These are phyloP conservation scores for Andrena hattorfiana DNA, from an alignment of 2,888 invertebrate genomes.

Conservation along the genomic window DNA sequence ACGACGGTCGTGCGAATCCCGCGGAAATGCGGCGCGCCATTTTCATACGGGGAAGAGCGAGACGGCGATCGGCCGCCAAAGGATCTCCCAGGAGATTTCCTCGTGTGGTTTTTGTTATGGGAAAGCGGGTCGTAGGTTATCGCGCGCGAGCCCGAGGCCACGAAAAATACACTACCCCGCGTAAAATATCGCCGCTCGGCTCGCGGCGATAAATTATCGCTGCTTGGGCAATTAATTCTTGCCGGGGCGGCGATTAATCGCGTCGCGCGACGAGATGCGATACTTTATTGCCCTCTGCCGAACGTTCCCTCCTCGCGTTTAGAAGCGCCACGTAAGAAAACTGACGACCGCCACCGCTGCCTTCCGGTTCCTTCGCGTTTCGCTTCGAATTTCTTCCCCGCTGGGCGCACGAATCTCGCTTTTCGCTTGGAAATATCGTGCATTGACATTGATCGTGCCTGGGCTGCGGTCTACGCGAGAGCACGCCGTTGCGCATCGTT, in stretches of 20 bases:
- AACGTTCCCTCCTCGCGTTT: slow-evolving; percentile 41
- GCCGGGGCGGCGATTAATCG: slow-evolving; percentile 67
- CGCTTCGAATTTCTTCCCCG: neutral
- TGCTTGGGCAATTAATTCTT: slow-evolving; percentile 67
- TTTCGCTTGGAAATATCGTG: neutral
- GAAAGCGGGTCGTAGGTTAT: slow-evolving; percentile 63
- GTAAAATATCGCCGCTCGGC: slow-evolving; percentile 66
- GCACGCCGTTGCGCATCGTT: too few relatives aligned
- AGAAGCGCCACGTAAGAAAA: slow-evolving; percentile 25
- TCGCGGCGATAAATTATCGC: slow-evolving; percentile 66
- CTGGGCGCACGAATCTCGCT: neutral
- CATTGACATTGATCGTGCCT: too few relatives aligned
- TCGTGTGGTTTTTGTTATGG: slow-evolving; percentile 26
- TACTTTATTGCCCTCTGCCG: slow-evolving; percentile 63
- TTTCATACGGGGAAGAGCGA: neutral
- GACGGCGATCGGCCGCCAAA: neutral
- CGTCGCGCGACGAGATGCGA: slow-evolving; percentile 65
- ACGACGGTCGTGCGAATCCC: slow-evolving; percentile 28
- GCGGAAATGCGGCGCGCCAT: slow-evolving; percentile 13
- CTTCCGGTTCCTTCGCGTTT: slow-evolving; percentile 23
- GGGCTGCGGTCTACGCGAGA: too few relatives aligned
- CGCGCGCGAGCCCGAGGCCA: slow-evolving; percentile 47
- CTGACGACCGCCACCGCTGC: neutral
- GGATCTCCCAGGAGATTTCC: slow-evolving; percentile 30
- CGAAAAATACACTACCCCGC: slow-evolving; percentile 57